phyloP scores from a whole-genome alignment of 2,888 invertebrate species.

The Mellilla xanthometata region DNA sequence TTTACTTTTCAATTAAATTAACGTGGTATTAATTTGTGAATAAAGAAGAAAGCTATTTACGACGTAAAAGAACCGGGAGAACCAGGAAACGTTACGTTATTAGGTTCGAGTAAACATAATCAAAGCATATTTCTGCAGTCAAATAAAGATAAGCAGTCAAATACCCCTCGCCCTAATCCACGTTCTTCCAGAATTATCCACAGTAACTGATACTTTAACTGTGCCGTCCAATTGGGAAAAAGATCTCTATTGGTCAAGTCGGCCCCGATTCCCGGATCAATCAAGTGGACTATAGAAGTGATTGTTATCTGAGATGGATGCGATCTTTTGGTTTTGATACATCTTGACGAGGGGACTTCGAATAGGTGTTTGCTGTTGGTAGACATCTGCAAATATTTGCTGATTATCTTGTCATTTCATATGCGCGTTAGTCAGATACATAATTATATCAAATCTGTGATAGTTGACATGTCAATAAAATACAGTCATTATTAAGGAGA shows the following conservation, averaged over 20 bases:
- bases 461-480: too few relatives aligned
- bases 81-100: too few relatives aligned
- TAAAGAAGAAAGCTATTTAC: too few relatives aligned
- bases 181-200: slow-evolving; percentile 42
- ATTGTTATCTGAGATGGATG: slow-evolving; percentile 51
- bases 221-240: slow-evolving; percentile 62
- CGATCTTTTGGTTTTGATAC: slow-evolving; percentile 37
- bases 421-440: too few relatives aligned
- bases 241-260: slow-evolving; percentile 67
- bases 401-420: background rate
- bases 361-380: slow-evolving; percentile 1
- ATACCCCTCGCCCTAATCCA: slow-evolving; percentile 51
- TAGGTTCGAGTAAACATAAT: too few relatives aligned
- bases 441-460: too few relatives aligned
- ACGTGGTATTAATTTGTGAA: background rate
- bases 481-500: too few relatives aligned
- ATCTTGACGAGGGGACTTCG: slow-evolving; percentile 14
- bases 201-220: slow-evolving; percentile 12
- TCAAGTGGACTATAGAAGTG: slow-evolving; percentile 55
- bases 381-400: background rate
- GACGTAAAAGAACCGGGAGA: too few relatives aligned
- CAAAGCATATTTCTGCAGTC: too few relatives aligned
- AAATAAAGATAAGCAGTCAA: slow-evolving; percentile 21
- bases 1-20: slow-evolving; percentile 20
- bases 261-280: slow-evolving; percentile 60